Evolutionary conservation across 1,140 invertebrate species (phyloP).

Genomic region (Homalodisca vitripennis): DNA sequence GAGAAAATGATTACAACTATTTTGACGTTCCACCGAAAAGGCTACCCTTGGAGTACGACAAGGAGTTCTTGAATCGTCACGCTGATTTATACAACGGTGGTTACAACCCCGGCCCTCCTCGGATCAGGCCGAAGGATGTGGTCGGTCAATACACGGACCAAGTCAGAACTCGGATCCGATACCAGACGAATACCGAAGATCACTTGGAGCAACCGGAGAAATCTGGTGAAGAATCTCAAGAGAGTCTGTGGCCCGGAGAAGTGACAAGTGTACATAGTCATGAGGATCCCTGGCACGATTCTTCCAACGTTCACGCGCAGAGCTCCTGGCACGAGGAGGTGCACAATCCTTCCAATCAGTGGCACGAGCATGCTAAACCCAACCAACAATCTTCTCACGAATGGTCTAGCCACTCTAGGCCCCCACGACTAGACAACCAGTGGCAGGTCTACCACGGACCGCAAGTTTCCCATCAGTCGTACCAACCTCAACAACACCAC

Average conservation of each 20-base stretch:
- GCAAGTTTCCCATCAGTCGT: not conserved
- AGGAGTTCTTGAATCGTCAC: slow-evolving; percentile 22
- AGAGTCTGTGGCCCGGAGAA: slow-evolving; percentile 17
- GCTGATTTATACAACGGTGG: slow-evolving; percentile 22
- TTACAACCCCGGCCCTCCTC: slow-evolving; percentile 5
- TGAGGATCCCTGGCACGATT: not conserved
- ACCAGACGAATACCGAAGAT: not conserved
- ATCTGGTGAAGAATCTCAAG: not conserved
- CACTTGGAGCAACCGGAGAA: not conserved
- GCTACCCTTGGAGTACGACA: slow-evolving; percentile 23
- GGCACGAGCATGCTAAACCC: no score
- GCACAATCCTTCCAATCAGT: not conserved
- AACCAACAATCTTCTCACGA: not conserved
- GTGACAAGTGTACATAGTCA: not conserved
- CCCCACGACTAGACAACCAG: not conserved
- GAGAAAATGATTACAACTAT: slow-evolving; percentile 19
- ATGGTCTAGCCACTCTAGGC: not conserved
- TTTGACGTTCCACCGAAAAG: slow-evolving; percentile 15
- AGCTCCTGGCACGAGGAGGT: not conserved
- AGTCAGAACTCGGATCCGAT: not conserved
- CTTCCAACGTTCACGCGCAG: not conserved
- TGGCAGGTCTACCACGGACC: not conserved
- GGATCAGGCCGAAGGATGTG: not conserved
- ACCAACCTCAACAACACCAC: not conserved
- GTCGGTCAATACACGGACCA: slow-evolving; percentile 16